phyloP scores from a whole-genome alignment of 2,888 invertebrate species.

The Macaria liturata region DNA sequence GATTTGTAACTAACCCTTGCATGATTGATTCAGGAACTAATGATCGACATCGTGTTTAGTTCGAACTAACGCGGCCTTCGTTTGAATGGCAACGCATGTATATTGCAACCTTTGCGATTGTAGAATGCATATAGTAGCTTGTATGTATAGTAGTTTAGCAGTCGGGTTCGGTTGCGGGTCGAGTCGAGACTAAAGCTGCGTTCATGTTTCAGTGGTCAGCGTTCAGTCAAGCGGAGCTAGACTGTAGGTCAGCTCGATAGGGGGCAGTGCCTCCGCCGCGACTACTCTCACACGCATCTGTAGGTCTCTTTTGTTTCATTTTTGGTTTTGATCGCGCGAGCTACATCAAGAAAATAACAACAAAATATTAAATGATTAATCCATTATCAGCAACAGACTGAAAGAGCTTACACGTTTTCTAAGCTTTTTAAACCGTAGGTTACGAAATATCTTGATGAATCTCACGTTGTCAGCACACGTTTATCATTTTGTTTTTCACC shows the following conservation, averaged over 20 bases:
- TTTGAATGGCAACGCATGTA: slow-evolving; percentile 42
- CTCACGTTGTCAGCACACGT: too few species aligned
- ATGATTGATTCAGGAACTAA: slow-evolving; percentile 4
- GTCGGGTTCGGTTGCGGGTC: slow-evolving; percentile 62
- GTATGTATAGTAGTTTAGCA: slow-evolving; percentile 48
- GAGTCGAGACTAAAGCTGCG: slow-evolving; percentile 62
- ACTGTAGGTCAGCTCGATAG: slow-evolving; percentile 67
- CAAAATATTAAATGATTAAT: too few species aligned
- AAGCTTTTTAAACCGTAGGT: too few species aligned
- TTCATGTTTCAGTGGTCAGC: slow-evolving; percentile 80
- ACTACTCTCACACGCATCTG: slow-evolving; percentile 71
- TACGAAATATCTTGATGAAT: too few species aligned
- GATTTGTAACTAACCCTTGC: slow-evolving; percentile 43
- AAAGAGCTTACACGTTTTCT: too few species aligned
- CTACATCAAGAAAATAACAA: slow-evolving; percentile 27
- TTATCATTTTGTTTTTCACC: too few species aligned
- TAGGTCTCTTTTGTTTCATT: slow-evolving; percentile 74
- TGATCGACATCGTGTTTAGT: slow-evolving; percentile 2
- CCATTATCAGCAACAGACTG: too few species aligned
- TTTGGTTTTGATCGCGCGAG: slow-evolving; percentile 47
- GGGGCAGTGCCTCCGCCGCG: slow-evolving; percentile 77
- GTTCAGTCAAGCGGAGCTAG: slow-evolving; percentile 77
- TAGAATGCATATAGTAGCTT: slow-evolving; percentile 1
- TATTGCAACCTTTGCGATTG: slow-evolving; percentile 26
- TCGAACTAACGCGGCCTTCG: slow-evolving; percentile 12